phyloP scores from a whole-genome alignment of 2,888 invertebrate genomes.

The Thymelicus lineola region DNA sequence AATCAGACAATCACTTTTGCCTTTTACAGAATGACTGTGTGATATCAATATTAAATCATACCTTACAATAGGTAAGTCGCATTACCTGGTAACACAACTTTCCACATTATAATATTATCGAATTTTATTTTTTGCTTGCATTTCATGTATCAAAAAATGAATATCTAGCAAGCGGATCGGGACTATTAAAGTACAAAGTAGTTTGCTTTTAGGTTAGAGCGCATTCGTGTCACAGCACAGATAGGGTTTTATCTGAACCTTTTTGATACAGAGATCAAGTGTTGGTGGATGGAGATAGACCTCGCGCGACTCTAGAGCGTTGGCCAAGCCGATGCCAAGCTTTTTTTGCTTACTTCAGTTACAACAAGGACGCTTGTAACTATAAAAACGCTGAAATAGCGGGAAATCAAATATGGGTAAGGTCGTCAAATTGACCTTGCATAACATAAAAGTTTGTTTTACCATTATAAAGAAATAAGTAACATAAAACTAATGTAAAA shows the following conservation, averaged over 20 bases:
- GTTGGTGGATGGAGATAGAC: constrained; percentile 27
- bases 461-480: too few species aligned
- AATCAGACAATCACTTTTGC: too few species aligned
- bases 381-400: neutral
- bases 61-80: too few species aligned
- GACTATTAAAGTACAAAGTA: constrained; percentile 26
- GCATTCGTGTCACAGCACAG: constrained; percentile 18
- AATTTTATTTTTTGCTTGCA: constrained; percentile 14
- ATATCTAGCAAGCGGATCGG: constrained; percentile 17
- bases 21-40: too few species aligned
- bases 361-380: neutral
- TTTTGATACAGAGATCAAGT: constrained; percentile 22
- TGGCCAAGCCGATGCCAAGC: constrained; percentile 3
- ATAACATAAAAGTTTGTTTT: too few species aligned
- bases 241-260: constrained; percentile 27
- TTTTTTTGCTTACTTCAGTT: constrained; percentile 1
- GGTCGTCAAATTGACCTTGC: too few species aligned
- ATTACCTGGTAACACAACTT: too few species aligned
- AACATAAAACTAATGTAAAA: too few species aligned
- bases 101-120: too few species aligned
- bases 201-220: constrained; percentile 32
- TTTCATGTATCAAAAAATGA: constrained; percentile 16
- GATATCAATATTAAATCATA: too few species aligned
- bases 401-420: neutral
- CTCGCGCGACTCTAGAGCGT: constrained; percentile 20